Base-by-base conservation (phyloP, 1,140 invertebrate genomes). In the Drosophila simulans region DNA sequence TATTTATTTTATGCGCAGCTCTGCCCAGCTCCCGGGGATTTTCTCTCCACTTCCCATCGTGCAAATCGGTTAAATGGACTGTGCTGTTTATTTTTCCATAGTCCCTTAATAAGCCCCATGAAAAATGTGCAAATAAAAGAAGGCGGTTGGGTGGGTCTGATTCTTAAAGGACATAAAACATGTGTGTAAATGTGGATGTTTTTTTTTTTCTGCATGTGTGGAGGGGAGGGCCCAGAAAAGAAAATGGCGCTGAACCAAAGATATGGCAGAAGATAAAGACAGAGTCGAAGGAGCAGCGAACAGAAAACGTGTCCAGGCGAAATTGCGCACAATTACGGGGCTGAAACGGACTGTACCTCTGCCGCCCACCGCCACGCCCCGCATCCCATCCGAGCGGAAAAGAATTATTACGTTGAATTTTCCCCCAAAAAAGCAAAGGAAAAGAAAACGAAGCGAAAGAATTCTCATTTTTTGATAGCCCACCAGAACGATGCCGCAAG, bases 401-500 rank as follows among this genome's bases (percentile, higher is more conserved):
- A 91, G 89, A 91, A 91, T 91, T 91, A 91, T 91, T 91, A 85
- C 89, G 69, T 84, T 81, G 75, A 85, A 80, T 89, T 89, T 89
- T 89, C 65, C 51, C n/a, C 34, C 27, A 12, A 57, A 76, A 58
- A 64, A 53, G 68, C 60, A 79, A 57, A 59, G 62, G 51, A 64
- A 81, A 59, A 45, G 48, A 65, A 77, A 53, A 66, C 70, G 53
- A 65, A 75, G 68, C 42, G 65, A 70, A 70, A 77, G 58, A 83
- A 83, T 83, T 88, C 64, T 77, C 83, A 68, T 89, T 89, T 81
- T 91, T 88, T 88, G 81, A 90, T 90, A 90, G 82, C 82, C 70
- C 52, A 34, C 48, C 55, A 74, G 70, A 71, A 75, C 54, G 40
- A 45, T 58, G 72, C 72, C 72, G 56, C 59, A 58, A 60, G 64